A percentile compares a stretch with the other conserved stretches of the same genome.
phyloP scores from a whole-genome alignment of 2,888 invertebrate genomes.

The Nycteola revayana region DNA sequence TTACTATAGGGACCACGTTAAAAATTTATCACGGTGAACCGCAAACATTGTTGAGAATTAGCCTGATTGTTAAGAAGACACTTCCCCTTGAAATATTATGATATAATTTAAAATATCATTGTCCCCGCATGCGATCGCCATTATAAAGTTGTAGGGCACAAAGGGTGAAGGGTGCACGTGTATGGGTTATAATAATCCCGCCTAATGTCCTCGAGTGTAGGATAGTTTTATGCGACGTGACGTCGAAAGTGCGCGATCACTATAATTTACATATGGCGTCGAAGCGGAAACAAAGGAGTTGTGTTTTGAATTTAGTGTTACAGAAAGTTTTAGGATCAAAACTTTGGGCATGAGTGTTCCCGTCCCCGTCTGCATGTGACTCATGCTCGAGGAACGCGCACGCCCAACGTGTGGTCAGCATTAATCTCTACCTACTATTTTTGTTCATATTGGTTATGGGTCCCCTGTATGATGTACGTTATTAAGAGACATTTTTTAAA shows the following conservation, averaged over 20 bases:
- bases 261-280: conserved; percentile 10
- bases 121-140: conserved; percentile 46
- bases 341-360: too few species aligned
- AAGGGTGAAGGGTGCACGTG: conserved; percentile 74
- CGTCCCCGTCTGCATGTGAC: too few species aligned
- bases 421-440: too few species aligned
- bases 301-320: too few species aligned
- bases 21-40: conserved; percentile 55
- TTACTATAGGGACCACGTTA: conserved; percentile 36
- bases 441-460: too few species aligned
- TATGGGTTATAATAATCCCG: conserved; percentile 42
- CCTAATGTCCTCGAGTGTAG: conserved; percentile 34
- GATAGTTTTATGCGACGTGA: conserved; percentile 31
- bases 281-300: background rate
- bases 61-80: conserved; percentile 38
- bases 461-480: too few species aligned
- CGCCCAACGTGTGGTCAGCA: too few species aligned
- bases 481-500: too few species aligned
- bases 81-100: conserved; percentile 43
- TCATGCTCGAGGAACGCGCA: too few species aligned
- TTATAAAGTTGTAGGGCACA: conserved; percentile 61
- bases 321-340: too few species aligned
- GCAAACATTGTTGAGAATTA: conserved; percentile 57
- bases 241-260: conserved; percentile 14
- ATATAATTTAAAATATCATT: conserved; percentile 75